Evolutionary conservation across 2,113 vertebrate species (phyloP), one percentile per base, ranked within the genome.

Genomic region (Trachemys scripta): DNA sequence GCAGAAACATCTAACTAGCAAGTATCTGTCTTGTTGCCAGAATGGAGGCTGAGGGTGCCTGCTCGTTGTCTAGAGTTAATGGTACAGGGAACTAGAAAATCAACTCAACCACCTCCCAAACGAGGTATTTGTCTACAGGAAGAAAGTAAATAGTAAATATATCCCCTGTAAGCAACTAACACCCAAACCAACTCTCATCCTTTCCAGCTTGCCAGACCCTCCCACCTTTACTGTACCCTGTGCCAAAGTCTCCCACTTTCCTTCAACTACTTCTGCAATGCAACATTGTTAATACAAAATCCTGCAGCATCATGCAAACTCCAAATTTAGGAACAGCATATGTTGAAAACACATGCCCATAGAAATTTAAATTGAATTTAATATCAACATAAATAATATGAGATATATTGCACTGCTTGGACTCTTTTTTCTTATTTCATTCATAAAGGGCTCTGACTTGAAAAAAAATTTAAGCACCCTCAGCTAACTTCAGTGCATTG

Each of bases 401-500:
- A 11, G 49, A 2, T 16, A 76, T 27, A 29, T 8, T 17, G 13
- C 49, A 69, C 22, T 3, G 22, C 10, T 19, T 10, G 3, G 57
- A 38, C 35, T 38, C 38, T 45, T 20, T 69, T 65, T 38, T 69
- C 45, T 25, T 6, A 50, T 84, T n/a, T 69, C 25, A 69, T 69
- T 84, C 13, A 4, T 16, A 84, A 84, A 47, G 35, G 12, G 29
- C 38, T 47, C 82, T 3, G 4, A 84, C 42, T 29, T 62, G 53
- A 54, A 54, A 54, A 54, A 22, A 54, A 22, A 51, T 42, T 42
- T 51, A 53, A 11, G 17, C 35, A 4, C 0, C 53, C 10, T 62
- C 17, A 6, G 24, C 4, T 4, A 29, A 42, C 50, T 13, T 25
- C 24, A 4, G 6, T 1, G 5, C 2, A 13, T 11, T 31, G 0